These are phyloP conservation scores for Galerucella nymphaeae DNA, from an alignment of 2,888 invertebrate species.

Conservation along the genomic window DNA sequence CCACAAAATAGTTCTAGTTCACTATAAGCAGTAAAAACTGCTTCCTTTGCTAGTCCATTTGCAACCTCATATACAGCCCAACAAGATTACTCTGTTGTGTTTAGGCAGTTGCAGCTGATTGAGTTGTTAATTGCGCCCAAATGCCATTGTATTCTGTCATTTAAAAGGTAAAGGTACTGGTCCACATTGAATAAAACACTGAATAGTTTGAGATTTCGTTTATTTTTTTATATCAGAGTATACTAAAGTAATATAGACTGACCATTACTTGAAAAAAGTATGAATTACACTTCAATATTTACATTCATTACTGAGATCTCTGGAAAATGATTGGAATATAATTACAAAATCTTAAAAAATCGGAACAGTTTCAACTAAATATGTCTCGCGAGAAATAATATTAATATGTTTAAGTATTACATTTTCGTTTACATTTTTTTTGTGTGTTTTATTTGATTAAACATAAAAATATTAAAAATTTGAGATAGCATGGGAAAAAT, in stretches of 20 bases:
- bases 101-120: too few relatives aligned
- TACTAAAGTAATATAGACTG: slow-evolving; percentile 64
- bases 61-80: too few relatives aligned
- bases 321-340: slow-evolving; percentile 59
- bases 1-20: too few relatives aligned
- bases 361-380: slow-evolving; percentile 38
- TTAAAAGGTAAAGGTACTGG: too few relatives aligned
- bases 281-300: slow-evolving; percentile 55
- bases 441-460: slow-evolving; percentile 31
- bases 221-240: slow-evolving; percentile 62
- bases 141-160: too few relatives aligned
- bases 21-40: too few relatives aligned
- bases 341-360: slow-evolving; percentile 55
- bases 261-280: slow-evolving; percentile 61
- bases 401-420: slow-evolving; percentile 41
- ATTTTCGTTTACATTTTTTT: slow-evolving; percentile 28
- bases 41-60: too few relatives aligned
- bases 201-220: slow-evolving; percentile 55
- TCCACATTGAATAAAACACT: slow-evolving; percentile 27
- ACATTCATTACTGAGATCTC: slow-evolving; percentile 60
- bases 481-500: slow-evolving; percentile 41
- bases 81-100: too few relatives aligned
- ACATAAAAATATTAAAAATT: slow-evolving; percentile 43
- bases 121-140: too few relatives aligned
- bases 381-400: slow-evolving; percentile 36